Evolutionary conservation across 2,888 invertebrate species (phyloP).

Genomic region (Drosophila kambysellisi): DNA sequence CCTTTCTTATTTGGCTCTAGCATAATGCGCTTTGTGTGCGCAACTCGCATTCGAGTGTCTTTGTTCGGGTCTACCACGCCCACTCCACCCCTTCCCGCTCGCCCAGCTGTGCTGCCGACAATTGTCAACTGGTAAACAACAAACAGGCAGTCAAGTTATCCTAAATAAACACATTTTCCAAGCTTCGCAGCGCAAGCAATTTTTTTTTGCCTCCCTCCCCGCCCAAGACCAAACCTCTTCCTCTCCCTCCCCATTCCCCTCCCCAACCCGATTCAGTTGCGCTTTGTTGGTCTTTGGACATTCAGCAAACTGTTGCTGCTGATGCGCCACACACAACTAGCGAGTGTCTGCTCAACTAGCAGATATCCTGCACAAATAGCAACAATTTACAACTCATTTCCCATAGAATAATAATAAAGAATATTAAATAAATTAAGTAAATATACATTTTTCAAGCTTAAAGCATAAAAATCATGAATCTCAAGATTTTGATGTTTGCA

Average conservation of each 20-base stretch:
- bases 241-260: neutral
- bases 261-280: slow-evolving; percentile 2
- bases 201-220: slow-evolving; percentile 15
- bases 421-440: neutral
- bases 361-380: neutral
- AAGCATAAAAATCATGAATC: neutral
- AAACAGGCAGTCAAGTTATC: slow-evolving; percentile 71
- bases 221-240: neutral
- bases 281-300: slow-evolving; percentile 65
- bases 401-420: neutral
- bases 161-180: slow-evolving; percentile 78
- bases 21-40: slow-evolving; percentile 46
- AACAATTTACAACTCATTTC: neutral
- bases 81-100: neutral
- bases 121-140: slow-evolving; percentile 66
- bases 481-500: neutral
- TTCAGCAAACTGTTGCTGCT: slow-evolving; percentile 70
- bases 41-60: slow-evolving; percentile 38
- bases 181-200: slow-evolving; percentile 63
- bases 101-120: slow-evolving; percentile 35
- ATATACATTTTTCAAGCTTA: neutral
- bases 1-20: neutral
- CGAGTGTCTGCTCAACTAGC: neutral
- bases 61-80: slow-evolving; percentile 18
- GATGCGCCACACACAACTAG: slow-evolving; percentile 20